phyloP scores from a whole-genome alignment of 1,140 invertebrate species.

The Vollenhovia emeryi region DNA sequence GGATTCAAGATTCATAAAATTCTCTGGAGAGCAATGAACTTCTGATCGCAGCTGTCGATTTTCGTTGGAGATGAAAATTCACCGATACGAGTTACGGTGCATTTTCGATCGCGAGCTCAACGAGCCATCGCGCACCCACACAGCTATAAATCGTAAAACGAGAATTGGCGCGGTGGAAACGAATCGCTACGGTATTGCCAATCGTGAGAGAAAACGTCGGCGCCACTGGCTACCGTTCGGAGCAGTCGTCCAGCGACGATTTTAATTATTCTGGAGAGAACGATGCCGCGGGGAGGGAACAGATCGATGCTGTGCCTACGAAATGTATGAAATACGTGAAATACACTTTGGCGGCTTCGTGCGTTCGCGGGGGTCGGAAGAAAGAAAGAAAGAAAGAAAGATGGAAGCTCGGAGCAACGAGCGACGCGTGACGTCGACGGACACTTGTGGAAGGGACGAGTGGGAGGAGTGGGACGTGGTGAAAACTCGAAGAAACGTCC shows the following conservation, averaged over 20 bases:
- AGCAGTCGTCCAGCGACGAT: not conserved
- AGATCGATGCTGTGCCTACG: not conserved
- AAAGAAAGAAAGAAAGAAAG: constrained; percentile 10
- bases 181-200: not conserved
- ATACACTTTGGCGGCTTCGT: not conserved
- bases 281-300: not conserved
- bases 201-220: not conserved
- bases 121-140: not conserved
- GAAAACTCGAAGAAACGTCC: not conserved
- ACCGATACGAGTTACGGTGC: not conserved
- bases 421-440: constrained; percentile 53
- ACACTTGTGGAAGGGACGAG: constrained; percentile 52
- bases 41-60: not conserved
- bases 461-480: not conserved
- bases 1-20: constrained; percentile 5
- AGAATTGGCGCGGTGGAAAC: not conserved
- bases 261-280: constrained; percentile 7
- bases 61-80: not conserved
- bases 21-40: constrained; percentile 5
- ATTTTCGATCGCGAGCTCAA: not conserved
- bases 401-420: not conserved
- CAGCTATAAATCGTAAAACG: not conserved
- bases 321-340: not conserved
- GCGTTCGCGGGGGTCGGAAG: not conserved
- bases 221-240: not conserved